Conservation (phyloP, 1,140 invertebrate genomes). For the Solen grandis region DNA sequence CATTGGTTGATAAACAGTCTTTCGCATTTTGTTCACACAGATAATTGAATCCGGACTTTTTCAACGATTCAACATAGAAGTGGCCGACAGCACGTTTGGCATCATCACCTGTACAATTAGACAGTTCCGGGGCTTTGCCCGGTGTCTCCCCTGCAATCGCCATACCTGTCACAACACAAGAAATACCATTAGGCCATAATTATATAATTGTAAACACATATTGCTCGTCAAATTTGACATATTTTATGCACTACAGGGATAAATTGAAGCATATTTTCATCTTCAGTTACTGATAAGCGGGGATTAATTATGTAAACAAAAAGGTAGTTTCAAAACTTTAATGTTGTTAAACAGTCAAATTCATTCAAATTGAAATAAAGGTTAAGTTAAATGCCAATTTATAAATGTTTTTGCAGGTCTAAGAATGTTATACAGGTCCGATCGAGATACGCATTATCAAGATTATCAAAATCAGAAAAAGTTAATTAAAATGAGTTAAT, state of each 20-base stretch:
- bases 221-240: neutral
- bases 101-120: neutral
- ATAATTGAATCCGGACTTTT: neutral
- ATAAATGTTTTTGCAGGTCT: too few species aligned
- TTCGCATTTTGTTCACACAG: neutral
- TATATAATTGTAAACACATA: neutral
- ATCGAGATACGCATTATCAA: neutral
- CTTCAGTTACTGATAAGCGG: neutral
- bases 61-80: conserved; percentile 1
- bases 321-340: too few species aligned
- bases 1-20: neutral
- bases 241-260: neutral
- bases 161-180: neutral
- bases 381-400: too few species aligned
- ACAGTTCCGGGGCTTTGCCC: neutral
- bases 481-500: neutral
- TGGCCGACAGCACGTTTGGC: neutral
- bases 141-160: neutral
- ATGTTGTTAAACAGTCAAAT: too few species aligned
- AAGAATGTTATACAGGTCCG: neutral
- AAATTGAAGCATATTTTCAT: neutral
- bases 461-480: neutral
- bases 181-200: neutral
- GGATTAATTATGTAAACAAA: neutral
- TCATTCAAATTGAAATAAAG: too few species aligned